Evolutionary conservation across 2,888 invertebrate species (phyloP).

Genomic region (Lagria hirta): DNA sequence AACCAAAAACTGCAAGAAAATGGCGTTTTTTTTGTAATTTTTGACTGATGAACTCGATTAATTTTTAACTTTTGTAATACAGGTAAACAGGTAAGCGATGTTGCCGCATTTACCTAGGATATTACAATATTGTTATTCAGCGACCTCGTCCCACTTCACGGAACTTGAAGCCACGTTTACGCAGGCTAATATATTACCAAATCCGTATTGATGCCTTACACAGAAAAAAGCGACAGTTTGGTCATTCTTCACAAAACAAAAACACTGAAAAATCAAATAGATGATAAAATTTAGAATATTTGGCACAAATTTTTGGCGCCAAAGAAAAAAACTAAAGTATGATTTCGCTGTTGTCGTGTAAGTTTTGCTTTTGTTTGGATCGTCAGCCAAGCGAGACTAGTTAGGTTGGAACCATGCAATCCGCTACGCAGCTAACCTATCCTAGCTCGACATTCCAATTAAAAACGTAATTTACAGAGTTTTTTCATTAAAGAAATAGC

Average conservation of each 20-base stretch:
- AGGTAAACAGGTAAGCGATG: slow-evolving; percentile 39
- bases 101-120: slow-evolving; percentile 42
- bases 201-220: slow-evolving; percentile 34
- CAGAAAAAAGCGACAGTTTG: slow-evolving; percentile 7
- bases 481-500: slow-evolving; percentile 5
- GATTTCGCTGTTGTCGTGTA: slow-evolving; percentile 31
- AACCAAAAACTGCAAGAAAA: no score
- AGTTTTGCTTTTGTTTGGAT: slow-evolving; percentile 42
- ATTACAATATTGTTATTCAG: slow-evolving; percentile 50
- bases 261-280: no score
- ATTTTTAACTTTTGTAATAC: slow-evolving; percentile 20
- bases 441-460: slow-evolving; percentile 43
- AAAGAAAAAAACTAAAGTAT: slow-evolving; percentile 3
- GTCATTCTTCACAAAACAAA: slow-evolving; percentile 3
- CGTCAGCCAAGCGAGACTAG: slow-evolving; percentile 47
- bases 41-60: slow-evolving; percentile 9
- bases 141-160: slow-evolving; percentile 55
- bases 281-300: no score
- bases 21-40: no score
- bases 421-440: slow-evolving; percentile 36
- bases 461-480: slow-evolving; percentile 25
- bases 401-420: slow-evolving; percentile 42
- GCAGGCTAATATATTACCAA: slow-evolving; percentile 38
- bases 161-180: slow-evolving; percentile 49
- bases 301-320: no score